Conservation (phyloP, 2,113 vertebrate genomes). For the rabbit (Oryctolagus cuniculus) region DNA sequence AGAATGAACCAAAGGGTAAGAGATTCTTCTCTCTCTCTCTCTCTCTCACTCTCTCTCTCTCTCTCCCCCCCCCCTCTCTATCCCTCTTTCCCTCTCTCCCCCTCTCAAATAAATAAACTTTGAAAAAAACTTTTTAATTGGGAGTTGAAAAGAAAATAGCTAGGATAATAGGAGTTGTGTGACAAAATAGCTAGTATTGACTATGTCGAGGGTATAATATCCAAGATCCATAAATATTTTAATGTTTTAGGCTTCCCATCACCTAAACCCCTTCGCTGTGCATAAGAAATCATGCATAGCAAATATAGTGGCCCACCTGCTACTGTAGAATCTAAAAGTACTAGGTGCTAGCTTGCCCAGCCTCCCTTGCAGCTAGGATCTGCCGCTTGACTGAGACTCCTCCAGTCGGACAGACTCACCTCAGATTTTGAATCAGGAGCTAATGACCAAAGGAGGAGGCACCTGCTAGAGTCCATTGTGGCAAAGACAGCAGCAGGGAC, state of each 20-base stretch:
- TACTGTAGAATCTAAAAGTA: neutral
- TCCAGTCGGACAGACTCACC: neutral
- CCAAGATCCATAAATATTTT: neutral
- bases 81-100: too few relatives aligned
- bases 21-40: too few relatives aligned
- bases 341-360: neutral
- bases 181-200: neutral
- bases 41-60: too few relatives aligned
- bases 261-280: neutral
- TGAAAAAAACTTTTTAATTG: neutral
- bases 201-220: neutral
- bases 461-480: neutral
- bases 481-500: neutral
- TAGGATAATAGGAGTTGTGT: neutral
- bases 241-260: neutral
- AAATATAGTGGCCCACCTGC: neutral
- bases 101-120: too few relatives aligned
- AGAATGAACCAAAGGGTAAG: too few relatives aligned
- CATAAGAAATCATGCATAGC: neutral
- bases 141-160: neutral
- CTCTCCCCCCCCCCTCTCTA: too few relatives aligned
- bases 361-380: neutral
- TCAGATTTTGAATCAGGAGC: constrained; percentile 26
- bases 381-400: neutral
- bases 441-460: neutral